Percentiles rank a stretch among this genome's conserved stretches.
phyloP scores from a whole-genome alignment of 1,140 invertebrate genomes.

The Matsumurasca onukii region DNA sequence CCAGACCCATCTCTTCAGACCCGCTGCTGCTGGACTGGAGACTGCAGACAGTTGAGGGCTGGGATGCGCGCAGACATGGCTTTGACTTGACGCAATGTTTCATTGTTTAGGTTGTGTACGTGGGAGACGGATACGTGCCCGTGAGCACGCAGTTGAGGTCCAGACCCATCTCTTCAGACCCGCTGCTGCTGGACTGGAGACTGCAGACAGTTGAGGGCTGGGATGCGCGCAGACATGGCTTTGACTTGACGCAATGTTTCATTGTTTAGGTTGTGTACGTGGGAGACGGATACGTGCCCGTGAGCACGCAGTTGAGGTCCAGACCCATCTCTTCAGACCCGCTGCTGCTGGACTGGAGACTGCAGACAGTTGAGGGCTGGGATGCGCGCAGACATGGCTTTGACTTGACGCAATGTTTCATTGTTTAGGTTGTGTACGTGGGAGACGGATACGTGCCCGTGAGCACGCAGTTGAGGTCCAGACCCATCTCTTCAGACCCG shows the following conservation, averaged over 20 bases:
- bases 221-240: slow-evolving; percentile 73
- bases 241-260: slow-evolving; percentile 82
- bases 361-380: slow-evolving; percentile 69
- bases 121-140: slow-evolving; percentile 70
- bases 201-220: slow-evolving; percentile 67
- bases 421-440: slow-evolving; percentile 64
- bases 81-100: slow-evolving; percentile 83
- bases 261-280: slow-evolving; percentile 64
- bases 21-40: slow-evolving; percentile 58
- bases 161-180: slow-evolving; percentile 53
- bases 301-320: slow-evolving; percentile 59
- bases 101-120: slow-evolving; percentile 71
- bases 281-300: slow-evolving; percentile 68
- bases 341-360: slow-evolving; percentile 58
- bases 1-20: slow-evolving; percentile 53
- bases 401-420: not conserved
- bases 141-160: slow-evolving; percentile 60
- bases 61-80: slow-evolving; percentile 74
- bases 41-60: slow-evolving; percentile 64
- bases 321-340: slow-evolving; percentile 53
- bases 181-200: slow-evolving; percentile 58
- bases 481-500: slow-evolving; percentile 52
- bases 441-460: slow-evolving; percentile 71
- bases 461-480: slow-evolving; percentile 58
- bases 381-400: slow-evolving; percentile 67